A percentile compares a stretch with the other conserved stretches of the same genome.
phyloP scores from a whole-genome alignment of 2,113 vertebrate species.

The Tonatia bakeri region DNA sequence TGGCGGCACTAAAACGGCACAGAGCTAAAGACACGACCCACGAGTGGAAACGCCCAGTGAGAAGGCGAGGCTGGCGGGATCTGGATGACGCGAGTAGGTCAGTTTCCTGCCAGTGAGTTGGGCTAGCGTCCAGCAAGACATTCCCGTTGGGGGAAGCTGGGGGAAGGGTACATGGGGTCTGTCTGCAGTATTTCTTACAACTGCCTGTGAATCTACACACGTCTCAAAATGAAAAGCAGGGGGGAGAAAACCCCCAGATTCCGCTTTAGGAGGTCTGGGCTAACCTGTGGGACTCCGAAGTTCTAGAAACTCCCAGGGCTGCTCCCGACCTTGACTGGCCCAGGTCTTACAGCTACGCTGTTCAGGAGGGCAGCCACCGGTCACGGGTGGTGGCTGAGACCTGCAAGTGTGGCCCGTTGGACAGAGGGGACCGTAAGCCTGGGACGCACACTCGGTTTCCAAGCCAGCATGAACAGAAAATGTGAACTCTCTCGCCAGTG shows the following conservation, averaged over 20 bases:
- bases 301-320: not conserved
- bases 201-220: fast-evolving
- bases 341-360: too few relatives aligned
- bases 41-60: not conserved
- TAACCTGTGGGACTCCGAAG: not conserved
- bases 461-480: not conserved
- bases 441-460: not conserved
- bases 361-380: fast-evolving
- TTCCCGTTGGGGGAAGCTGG: fast-evolving
- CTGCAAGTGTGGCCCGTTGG: not conserved
- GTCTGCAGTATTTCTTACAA: not conserved
- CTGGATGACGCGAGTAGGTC: not conserved
- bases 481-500: not conserved
- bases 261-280: not conserved
- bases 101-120: not conserved
- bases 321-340: not conserved
- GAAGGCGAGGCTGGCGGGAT: not conserved
- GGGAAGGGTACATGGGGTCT: fast-evolving
- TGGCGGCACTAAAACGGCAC: fast-evolving
- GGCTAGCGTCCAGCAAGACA: fast-evolving
- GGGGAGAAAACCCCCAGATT: not conserved
- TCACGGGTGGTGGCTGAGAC: fast-evolving
- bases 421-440: fast-evolving
- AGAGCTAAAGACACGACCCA: not conserved
- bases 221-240: not conserved